Base-by-base conservation (phyloP, 2,888 invertebrate genomes). In the Scaptodrosophila latifasciaeformis region DNA sequence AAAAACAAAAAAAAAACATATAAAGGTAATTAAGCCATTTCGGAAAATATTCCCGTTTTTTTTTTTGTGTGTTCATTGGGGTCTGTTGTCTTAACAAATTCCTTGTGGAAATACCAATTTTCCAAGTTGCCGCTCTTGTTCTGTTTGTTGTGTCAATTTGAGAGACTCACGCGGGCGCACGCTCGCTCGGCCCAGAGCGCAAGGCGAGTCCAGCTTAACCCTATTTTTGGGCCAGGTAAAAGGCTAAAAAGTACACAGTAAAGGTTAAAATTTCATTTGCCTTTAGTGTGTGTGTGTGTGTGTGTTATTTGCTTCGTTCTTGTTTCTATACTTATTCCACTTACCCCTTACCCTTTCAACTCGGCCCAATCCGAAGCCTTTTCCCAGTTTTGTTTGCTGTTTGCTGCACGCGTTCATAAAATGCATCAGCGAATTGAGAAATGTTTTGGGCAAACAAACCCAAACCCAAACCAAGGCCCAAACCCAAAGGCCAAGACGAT, bases 381-480 rank as follows among this genome's bases (percentile, higher is more conserved):
- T 44, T 39, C 39, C 19, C 21, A 10, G 17, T 21, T 31, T 17
- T 44, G 17, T 17, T n/a, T 39, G 21, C 43, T 46, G 10, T 12
- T 47, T 47, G 53, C 24, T 77, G 65, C 77, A 67, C 77, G 72
- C 68, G 70, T 78, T 68, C 74, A 80, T 82, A 76, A 82, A 82
- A 82, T 70, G 82, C 82, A 82, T 82, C 82, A 79, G 67, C 76
- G 78, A 79, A 72, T 81, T 69, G 69, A 70, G 68, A 72, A 81
- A 79, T 81, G 71, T 71, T 66, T 70, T 76, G 62, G 61, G 42
- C 64, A 78, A 81, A 79, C 67, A 81, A 35, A 42, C n/a, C 21
- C 18, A 13, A 31, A 39, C 31, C n/a, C 15, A 50, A 55, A 52
- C 49, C 44, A 49, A 47, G 15, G 45, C 19, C 12, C 13, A 37